Evolutionary conservation across 2,888 invertebrate genomes (phyloP).

Genomic region (Lumbricus terrestris): DNA sequence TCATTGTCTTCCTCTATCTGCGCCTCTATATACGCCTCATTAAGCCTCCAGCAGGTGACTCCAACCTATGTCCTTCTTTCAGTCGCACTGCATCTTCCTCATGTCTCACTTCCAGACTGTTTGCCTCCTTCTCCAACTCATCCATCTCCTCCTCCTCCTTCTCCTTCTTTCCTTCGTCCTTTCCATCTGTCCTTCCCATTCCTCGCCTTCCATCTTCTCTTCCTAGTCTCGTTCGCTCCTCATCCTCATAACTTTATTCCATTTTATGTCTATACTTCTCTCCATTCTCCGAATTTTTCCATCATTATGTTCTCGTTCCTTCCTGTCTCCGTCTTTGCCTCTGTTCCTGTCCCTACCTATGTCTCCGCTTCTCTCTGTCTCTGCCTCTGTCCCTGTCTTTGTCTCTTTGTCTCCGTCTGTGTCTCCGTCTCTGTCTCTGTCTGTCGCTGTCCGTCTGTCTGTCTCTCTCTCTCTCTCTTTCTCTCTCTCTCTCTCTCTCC

Average conservation of each 20-base stretch:
- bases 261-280: not conserved
- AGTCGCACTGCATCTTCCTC: too few species aligned
- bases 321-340: not conserved
- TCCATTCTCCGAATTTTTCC: not conserved
- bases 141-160: conserved; percentile 15
- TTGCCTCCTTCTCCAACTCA: conserved; percentile 22
- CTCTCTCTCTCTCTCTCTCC: too few species aligned
- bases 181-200: not conserved
- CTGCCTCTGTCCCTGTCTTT: not conserved
- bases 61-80: too few species aligned
- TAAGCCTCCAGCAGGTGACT: not conserved
- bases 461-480: too few species aligned
- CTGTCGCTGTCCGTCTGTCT: too few species aligned
- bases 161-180: not conserved
- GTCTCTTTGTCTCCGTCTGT: not conserved
- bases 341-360: not conserved
- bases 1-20: not conserved
- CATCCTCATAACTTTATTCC: too few species aligned
- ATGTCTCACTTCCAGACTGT: not conserved
- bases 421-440: too few species aligned
- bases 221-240: not conserved
- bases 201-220: not conserved
- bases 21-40: conserved; percentile 12
- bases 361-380: not conserved
- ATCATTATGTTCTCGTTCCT: not conserved